phyloP scores from a whole-genome alignment of 1,140 invertebrate genomes.

The Sarcophaga peregrina region DNA sequence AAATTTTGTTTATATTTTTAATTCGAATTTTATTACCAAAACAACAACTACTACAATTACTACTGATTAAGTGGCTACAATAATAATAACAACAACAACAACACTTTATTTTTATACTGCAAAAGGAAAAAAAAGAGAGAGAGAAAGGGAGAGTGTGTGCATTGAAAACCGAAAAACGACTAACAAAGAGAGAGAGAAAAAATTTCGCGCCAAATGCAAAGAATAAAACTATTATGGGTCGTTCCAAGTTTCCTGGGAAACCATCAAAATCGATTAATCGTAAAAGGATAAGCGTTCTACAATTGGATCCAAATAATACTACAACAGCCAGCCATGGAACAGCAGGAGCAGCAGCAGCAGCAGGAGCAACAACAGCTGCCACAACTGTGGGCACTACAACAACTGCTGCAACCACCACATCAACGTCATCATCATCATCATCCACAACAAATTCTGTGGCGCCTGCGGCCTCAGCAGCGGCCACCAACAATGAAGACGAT shows the following conservation, averaged over 20 bases:
- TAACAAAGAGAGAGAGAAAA: neutral
- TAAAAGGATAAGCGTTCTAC: slow-evolving; percentile 82
- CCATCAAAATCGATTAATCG: slow-evolving; percentile 85
- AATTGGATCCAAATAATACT: slow-evolving; percentile 67
- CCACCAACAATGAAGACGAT: slow-evolving; percentile 16
- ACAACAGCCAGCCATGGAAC: slow-evolving; percentile 24
- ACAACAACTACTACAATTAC: neutral
- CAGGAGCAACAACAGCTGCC: neutral
- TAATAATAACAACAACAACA: neutral
- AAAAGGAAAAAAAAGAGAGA: neutral
- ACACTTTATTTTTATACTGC: neutral
- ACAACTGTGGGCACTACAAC: neutral
- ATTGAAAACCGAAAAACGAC: neutral
- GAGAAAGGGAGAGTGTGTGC: neutral
- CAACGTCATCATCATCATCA: neutral
- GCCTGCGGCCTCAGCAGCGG: neutral
- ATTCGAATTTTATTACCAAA: neutral
- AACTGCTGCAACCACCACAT: neutral
- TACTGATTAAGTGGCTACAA: neutral
- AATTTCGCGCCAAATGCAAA: slow-evolving; percentile 46
- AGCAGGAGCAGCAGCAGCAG: slow-evolving; percentile 52
- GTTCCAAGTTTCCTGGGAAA: slow-evolving; percentile 84
- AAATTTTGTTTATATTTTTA: neutral
- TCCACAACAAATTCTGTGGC: neutral
- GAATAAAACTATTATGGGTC: slow-evolving; percentile 59